Percentiles rank a stretch among this genome's conserved stretches.
Conservation (phyloP, 2,888 invertebrate genomes). For the Pammene fasciana region DNA sequence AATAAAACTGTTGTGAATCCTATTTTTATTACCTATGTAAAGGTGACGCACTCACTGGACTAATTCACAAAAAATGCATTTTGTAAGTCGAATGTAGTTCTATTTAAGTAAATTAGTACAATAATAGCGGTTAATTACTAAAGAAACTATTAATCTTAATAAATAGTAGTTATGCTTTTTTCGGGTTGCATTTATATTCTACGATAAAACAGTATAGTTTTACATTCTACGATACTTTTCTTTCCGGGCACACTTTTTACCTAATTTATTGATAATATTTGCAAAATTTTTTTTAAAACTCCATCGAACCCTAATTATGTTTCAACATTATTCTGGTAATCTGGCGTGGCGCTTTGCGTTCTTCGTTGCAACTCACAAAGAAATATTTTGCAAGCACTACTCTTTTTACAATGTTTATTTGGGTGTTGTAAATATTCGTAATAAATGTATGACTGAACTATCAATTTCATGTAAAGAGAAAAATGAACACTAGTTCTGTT, state of each 20-base stretch:
- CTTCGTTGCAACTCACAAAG: neutral
- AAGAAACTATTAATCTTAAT: neutral
- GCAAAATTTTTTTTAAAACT: too few relatives aligned
- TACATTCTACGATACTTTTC: too few relatives aligned
- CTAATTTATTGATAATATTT: too few relatives aligned
- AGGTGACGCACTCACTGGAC: conserved; percentile 15
- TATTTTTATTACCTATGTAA: conserved; percentile 1
- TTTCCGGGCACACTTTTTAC: too few relatives aligned
- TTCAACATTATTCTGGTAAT: too few relatives aligned
- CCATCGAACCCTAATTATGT: too few relatives aligned
- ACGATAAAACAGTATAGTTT: too few relatives aligned
- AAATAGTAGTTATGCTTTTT: conserved; percentile 15
- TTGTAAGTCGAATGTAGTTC: conserved; percentile 46
- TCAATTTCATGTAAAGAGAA: neutral
- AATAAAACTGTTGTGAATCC: conserved; percentile 2
- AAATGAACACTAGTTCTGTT: neutral
- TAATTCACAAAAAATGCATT: conserved; percentile 46
- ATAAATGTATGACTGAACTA: conserved; percentile 10
- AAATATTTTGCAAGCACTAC: neutral
- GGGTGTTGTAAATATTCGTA: conserved; percentile 4
- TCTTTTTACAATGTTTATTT: conserved; percentile 14
- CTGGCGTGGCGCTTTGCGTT: too few relatives aligned
- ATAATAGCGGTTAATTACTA: conserved; percentile 55
- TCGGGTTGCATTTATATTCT: too few relatives aligned
- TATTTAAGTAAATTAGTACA: conserved; percentile 57